Evolutionary conservation across 2,888 invertebrate species (phyloP), one percentile per base, ranked within the genome.

Genomic region (Microplitis deprimator): DNA sequence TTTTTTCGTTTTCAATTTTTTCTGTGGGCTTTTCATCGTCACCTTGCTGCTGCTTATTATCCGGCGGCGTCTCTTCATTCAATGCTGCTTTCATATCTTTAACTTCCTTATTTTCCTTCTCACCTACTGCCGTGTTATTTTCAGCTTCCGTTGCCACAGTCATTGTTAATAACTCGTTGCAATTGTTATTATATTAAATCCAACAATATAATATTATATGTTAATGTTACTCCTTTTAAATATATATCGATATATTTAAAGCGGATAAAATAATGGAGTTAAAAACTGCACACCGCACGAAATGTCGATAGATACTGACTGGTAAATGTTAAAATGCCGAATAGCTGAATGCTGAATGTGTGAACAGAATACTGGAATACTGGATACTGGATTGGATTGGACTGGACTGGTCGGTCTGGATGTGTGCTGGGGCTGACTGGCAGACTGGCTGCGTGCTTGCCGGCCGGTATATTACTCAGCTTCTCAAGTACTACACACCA

Each of bases 141-240:
- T 93, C 93, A 85, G 93, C 94, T 92, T 95, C 95, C 84, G 94
- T 94, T 86, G 95, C 93, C 95, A 96, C 95, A 90, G 89, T 91
- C 86, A 85, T 85, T 73, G 78, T 80, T 75, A 41, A 59, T 61
- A 38, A 20, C 39, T 70, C 64, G 10, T 64, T 41, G 29, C 29
- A 29, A 29, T 29, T 29, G 3, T 61, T 17, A 20, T 50, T 17
- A 74, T 16, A 20, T 39, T 67, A 4, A n/a, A n/a, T 74, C 68
- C 39, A 68, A 67, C 67, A 59, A 50, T 50, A 13, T 13, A 50
- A 50, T 50, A 50, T 50, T 50, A 2, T 20, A 3, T 4, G 3
- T 29, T 3, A 29, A 29, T 29, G 29, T 29, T 29, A 29, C 3
- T 29, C 29, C 29, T 29, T 29, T 29, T 29, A 29, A 29, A 29